These are phyloP conservation scores for Labrus mixtus DNA, from an alignment of 2,113 vertebrate genomes.

Conservation along the genomic window DNA sequence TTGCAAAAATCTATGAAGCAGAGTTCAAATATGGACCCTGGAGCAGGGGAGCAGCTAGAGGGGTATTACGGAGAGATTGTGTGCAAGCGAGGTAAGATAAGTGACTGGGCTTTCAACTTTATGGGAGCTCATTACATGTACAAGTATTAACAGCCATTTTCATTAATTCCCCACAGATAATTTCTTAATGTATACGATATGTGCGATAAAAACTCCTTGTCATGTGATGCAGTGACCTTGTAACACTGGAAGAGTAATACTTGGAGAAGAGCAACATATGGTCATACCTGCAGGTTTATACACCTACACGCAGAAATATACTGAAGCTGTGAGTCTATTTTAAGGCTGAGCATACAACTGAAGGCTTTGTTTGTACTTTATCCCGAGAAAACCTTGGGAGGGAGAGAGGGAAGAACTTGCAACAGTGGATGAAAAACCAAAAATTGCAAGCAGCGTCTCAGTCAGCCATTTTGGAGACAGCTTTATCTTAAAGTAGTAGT, in stretches of 20 bases:
- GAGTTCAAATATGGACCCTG: conserved; percentile 66
- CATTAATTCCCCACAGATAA: conserved; percentile 31
- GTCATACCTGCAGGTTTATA: background rate
- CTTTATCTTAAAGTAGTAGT: conserved; percentile 65
- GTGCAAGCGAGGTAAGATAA: conserved; percentile 50
- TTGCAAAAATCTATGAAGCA: conserved; percentile 61
- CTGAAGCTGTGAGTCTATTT: background rate
- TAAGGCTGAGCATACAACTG: background rate
- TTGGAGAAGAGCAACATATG: background rate
- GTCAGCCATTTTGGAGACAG: conserved; percentile 58
- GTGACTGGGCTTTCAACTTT: conserved; percentile 56
- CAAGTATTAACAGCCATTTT: conserved; percentile 49
- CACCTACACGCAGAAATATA: background rate
- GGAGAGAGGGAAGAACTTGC: background rate
- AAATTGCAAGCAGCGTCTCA: conserved; percentile 8
- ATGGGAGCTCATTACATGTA: conserved; percentile 54
- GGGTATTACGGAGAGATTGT: conserved; percentile 48
- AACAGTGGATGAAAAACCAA: background rate
- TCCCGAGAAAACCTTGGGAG: background rate
- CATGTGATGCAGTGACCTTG: conserved; percentile 5
- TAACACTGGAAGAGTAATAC: background rate
- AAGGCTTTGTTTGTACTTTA: background rate
- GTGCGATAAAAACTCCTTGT: background rate
- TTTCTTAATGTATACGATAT: conserved; percentile 16
- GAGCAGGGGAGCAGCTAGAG: conserved; percentile 41